Evolutionary conservation across 2,797 vertebrate genomes (phyloP).

Genomic region (Philypnodon macrostomus): DNA sequence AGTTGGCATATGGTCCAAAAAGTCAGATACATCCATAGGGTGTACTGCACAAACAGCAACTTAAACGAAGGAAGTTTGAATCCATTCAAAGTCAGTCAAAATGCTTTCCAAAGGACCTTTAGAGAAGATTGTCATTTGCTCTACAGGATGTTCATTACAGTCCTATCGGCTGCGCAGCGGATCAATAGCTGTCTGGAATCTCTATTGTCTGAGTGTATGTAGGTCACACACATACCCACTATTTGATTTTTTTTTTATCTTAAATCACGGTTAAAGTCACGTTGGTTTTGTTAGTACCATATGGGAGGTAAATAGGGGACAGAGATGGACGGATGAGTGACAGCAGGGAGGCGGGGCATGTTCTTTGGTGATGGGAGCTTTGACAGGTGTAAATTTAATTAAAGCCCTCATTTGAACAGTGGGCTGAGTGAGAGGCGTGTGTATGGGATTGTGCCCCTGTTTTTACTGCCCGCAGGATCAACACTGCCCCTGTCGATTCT

Average conservation of each 20-base stretch:
- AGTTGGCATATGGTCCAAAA: too few species aligned
- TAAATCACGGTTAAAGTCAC: constrained; percentile 33
- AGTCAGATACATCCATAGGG: too few species aligned
- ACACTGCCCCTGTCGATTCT: constrained; percentile 62
- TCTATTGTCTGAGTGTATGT: constrained; percentile 26
- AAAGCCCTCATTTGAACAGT: constrained; percentile 34
- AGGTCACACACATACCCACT: not conserved
- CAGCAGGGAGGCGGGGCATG: constrained; percentile 25
- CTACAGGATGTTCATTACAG: constrained; percentile 58
- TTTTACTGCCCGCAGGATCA: constrained; percentile 61
- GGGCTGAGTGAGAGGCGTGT: too few species aligned
- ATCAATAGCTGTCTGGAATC: constrained; percentile 66
- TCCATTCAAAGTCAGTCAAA: constrained; percentile 23
- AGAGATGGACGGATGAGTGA: constrained; percentile 44
- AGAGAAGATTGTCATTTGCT: constrained; percentile 37
- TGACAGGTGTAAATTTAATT: constrained; percentile 67
- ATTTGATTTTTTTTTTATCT: constrained; percentile 8
- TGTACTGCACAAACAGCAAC: too few species aligned
- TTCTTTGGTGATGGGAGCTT: constrained; percentile 55
- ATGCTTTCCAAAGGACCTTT: constrained; percentile 31
- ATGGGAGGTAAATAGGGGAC: constrained; percentile 14
- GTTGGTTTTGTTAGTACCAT: constrained; percentile 25
- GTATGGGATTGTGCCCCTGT: constrained; percentile 35
- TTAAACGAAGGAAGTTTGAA: not conserved
- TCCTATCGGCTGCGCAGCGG: constrained; percentile 47